Conservation (phyloP, 2,797 vertebrate genomes). For the Pempheris klunzingeri region DNA sequence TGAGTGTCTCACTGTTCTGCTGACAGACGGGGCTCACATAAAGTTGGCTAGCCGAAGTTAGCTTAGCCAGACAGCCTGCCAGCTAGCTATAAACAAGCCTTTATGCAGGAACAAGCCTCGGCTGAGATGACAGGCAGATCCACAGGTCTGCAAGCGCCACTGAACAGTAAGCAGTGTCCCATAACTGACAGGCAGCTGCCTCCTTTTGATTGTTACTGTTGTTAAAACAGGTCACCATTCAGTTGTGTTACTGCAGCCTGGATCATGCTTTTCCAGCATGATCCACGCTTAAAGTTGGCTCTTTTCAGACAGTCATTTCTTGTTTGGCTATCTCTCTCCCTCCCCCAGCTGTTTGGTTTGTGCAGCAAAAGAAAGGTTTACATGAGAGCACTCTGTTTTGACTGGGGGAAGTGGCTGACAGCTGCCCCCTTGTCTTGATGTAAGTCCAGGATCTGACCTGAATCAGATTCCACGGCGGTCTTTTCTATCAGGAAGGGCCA, state of each 20-base stretch:
- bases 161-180: not conserved
- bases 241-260: slow-evolving; percentile 16
- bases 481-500: slow-evolving; percentile 63
- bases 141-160: slow-evolving; percentile 21
- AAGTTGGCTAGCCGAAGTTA: slow-evolving; percentile 73
- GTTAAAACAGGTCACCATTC: slow-evolving; percentile 35
- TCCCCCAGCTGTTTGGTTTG: slow-evolving; percentile 59
- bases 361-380: slow-evolving; percentile 68
- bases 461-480: slow-evolving; percentile 63
- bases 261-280: not conserved
- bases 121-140: slow-evolving; percentile 45
- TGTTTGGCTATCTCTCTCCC: slow-evolving; percentile 2
- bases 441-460: slow-evolving; percentile 73
- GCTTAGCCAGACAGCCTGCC: slow-evolving; percentile 58
- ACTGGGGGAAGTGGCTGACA: slow-evolving; percentile 72
- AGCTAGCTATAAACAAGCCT: slow-evolving; percentile 40
- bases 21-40: slow-evolving; percentile 34
- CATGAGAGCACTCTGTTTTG: slow-evolving; percentile 77
- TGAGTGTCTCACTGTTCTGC: not conserved
- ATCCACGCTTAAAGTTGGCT: not conserved
- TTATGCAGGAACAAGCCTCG: slow-evolving; percentile 16
- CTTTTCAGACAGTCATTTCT: not conserved
- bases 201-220: slow-evolving; percentile 28
- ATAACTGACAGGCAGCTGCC: slow-evolving; percentile 39
- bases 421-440: slow-evolving; percentile 69